phyloP scores from a whole-genome alignment of 2,888 invertebrate species.

The Autographa gamma region DNA sequence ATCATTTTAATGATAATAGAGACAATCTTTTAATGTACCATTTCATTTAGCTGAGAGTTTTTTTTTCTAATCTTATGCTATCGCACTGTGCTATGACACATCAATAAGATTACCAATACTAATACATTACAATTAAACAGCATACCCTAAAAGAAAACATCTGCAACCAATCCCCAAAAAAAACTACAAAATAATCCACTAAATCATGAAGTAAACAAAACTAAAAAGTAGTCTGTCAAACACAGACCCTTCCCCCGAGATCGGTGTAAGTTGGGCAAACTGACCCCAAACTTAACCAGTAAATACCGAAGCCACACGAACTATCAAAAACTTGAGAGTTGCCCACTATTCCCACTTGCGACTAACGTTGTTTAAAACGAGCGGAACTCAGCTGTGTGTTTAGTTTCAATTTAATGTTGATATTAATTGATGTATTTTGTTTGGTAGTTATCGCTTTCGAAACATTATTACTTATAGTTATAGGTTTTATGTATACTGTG shows the following conservation, averaged over 20 bases:
- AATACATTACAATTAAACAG: no score
- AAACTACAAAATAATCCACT: constrained; percentile 30
- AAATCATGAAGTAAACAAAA: constrained; percentile 51
- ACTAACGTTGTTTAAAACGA: constrained; percentile 77
- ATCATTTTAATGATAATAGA: no score
- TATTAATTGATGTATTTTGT: constrained; percentile 37
- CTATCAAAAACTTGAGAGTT: constrained; percentile 85
- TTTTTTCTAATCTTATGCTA: no score
- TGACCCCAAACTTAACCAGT: constrained; percentile 87
- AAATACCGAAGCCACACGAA: constrained; percentile 86
- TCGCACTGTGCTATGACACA: no score
- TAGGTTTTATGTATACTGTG: no score
- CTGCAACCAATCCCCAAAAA: constrained; percentile 10
- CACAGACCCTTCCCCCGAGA: constrained; percentile 71
- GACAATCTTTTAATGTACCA: no score
- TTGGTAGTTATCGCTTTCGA: not conserved
- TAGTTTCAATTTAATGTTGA: constrained; percentile 64
- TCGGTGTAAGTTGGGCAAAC: constrained; percentile 73
- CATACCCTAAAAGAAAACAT: no score
- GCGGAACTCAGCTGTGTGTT: constrained; percentile 69
- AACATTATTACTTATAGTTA: no score
- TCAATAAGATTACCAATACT: no score
- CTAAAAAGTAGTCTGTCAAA: constrained; percentile 58
- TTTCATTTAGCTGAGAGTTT: no score
- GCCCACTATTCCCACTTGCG: constrained; percentile 78